phyloP scores from a whole-genome alignment of 1,140 invertebrate genomes.

The Cataglyphis hispanica region DNA sequence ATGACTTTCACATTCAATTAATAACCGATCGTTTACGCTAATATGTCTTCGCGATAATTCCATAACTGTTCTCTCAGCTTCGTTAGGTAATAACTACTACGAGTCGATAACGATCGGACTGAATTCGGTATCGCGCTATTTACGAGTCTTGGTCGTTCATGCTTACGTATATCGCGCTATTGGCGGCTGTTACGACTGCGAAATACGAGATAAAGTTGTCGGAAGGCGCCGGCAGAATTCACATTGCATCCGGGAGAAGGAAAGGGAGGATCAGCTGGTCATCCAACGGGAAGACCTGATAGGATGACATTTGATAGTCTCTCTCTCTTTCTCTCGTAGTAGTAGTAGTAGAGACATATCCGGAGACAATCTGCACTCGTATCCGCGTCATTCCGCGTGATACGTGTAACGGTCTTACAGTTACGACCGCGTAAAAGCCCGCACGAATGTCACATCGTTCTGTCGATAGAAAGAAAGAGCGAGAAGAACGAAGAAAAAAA shows the following conservation, averaged over 20 bases:
- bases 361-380: slow-evolving; percentile 49
- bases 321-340: neutral
- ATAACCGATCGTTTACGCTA: neutral
- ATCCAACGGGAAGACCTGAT: slow-evolving; percentile 18
- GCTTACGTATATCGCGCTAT: slow-evolving; percentile 17
- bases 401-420: slow-evolving; percentile 60
- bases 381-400: slow-evolving; percentile 39
- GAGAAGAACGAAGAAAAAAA: slow-evolving; percentile 11
- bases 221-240: slow-evolving; percentile 23
- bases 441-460: slow-evolving; percentile 47
- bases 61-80: neutral
- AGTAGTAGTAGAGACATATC: neutral
- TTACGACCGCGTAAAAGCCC: slow-evolving; percentile 71
- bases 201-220: slow-evolving; percentile 46
- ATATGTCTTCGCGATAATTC: slow-evolving; percentile 4
- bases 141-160: slow-evolving; percentile 11
- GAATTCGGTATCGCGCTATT: slow-evolving; percentile 3
- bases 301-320: slow-evolving; percentile 62
- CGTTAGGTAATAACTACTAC: slow-evolving; percentile 24
- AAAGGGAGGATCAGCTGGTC: neutral
- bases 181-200: slow-evolving; percentile 38
- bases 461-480: neutral
- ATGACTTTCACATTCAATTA: slow-evolving; percentile 44
- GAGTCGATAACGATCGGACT: neutral
- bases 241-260: neutral